Conservation (phyloP, 2,797 vertebrate genomes). For the Sciurus vulgaris region DNA sequence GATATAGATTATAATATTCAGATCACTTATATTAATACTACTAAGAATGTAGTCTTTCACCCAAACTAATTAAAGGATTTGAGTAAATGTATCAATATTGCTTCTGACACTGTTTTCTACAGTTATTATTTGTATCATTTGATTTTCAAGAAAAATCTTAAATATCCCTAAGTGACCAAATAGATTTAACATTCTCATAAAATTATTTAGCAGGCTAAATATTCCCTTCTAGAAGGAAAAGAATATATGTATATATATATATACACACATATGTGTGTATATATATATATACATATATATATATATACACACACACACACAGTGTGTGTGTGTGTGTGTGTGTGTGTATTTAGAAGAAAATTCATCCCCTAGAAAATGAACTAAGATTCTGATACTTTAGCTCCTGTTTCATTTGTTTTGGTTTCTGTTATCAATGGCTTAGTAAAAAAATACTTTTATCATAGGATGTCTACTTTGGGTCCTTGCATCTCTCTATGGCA, state of each 20-base stretch:
- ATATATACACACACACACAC: too few species aligned
- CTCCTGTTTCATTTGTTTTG: background rate
- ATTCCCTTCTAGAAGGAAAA: background rate
- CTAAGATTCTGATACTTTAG: background rate
- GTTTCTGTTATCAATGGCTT: background rate
- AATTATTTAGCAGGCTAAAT: background rate
- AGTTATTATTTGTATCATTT: constrained; percentile 46
- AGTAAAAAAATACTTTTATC: background rate
- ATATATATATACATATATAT: too few species aligned
- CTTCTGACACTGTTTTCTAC: constrained; percentile 14
- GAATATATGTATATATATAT: background rate
- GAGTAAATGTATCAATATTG: constrained; percentile 25
- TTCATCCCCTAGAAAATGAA: background rate
- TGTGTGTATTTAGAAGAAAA: background rate
- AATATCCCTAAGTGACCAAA: background rate
- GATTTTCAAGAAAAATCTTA: constrained; percentile 19
- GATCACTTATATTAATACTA: background rate
- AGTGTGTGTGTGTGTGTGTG: too few species aligned
- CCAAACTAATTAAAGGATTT: constrained; percentile 35
- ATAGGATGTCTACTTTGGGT: background rate
- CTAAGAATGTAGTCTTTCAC: background rate
- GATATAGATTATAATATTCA: background rate
- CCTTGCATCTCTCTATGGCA: background rate
- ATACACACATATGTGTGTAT: background rate
- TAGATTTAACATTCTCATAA: background rate